A percentile compares a stretch with the other conserved stretches of the same genome.
Conservation (phyloP, 2,888 invertebrate genomes). For the Acronicta alni region DNA sequence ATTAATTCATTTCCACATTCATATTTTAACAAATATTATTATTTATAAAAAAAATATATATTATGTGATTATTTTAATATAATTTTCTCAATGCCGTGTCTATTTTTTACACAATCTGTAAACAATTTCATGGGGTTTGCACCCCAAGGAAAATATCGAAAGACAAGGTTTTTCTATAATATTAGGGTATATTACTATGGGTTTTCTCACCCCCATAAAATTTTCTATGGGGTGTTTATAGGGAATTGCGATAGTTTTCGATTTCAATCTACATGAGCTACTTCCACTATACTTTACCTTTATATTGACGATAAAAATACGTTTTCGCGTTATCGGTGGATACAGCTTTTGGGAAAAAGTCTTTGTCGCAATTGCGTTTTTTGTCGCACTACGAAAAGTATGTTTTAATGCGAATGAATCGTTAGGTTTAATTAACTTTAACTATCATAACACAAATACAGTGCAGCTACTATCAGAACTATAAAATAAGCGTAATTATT, state of each 20-base stretch:
- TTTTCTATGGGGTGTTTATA: conserved; percentile 41
- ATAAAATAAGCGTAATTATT: no score
- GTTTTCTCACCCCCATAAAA: conserved; percentile 46
- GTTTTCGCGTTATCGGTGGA: background rate
- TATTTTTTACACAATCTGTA: conserved; percentile 18
- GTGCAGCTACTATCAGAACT: no score
- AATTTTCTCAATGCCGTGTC: conserved; percentile 21
- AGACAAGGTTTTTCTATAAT: conserved; percentile 45
- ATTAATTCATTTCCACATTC: no score
- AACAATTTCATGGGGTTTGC: conserved; percentile 22
- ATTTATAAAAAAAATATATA: no score
- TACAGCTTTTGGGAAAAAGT: background rate
- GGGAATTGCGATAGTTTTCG: conserved; percentile 44
- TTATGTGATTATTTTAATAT: no score
- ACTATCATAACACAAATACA: no score
- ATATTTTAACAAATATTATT: no score
- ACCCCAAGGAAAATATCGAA: conserved; percentile 32
- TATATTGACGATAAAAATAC: conserved; percentile 3
- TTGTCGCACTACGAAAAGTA: background rate
- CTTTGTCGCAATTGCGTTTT: background rate
- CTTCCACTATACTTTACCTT: no score
- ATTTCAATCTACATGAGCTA: conserved; percentile 15
- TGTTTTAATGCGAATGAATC: no score
- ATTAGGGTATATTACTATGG: conserved; percentile 50
- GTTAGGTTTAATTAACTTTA: no score